Evolutionary conservation across 1,140 invertebrate genomes (phyloP), one percentile per base, ranked within the genome.

Genomic region (Hypothenemus hampei): DNA sequence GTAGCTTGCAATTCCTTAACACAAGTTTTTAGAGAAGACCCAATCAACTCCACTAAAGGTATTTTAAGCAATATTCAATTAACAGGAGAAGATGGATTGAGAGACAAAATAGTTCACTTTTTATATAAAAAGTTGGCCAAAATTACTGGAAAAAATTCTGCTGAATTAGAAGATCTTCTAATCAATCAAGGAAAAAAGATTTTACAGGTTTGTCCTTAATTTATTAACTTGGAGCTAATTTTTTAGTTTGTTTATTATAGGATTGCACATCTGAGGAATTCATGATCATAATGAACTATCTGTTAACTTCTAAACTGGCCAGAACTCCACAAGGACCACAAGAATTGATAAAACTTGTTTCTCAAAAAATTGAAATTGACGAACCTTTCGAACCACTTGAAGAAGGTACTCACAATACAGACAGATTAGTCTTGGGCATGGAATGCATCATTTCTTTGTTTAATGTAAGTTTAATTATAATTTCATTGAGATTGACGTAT

Each of bases 41-140:
- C 78, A 3, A 75, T 77, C 79, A 85, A 82, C 66, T 81, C 89
- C 1, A 72, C 97, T 37, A 82, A 82, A 59, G 91, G 91, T 29
- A 74, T 97, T 47, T 97, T 96, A 69, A 83, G 82, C 60, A 91
- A 93, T 75, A 89, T 97, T 57, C 74, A 86, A 13, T 83, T 82
- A 60, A 87, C 85, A 26, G 84, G 85, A 53, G 84, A 87, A 62
- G n/a, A n/a, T n/a, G 80, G 87, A 8, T 84, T 91, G 0, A 77
- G 93, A 46, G 91, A 96, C 64, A 82, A 88, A 66, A 89, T 87
- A 66, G 85, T 97, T 23, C 89, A 92, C 67, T 97, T 96, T 73
- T 75, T 97, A 58, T 78, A 82, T 13, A 80, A 81, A 1, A 95
- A 94, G 74, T 40, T 66, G n/a, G 70, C 96, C 0, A 89, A 89